These are phyloP conservation scores for Globia sparganii DNA, from an alignment of 2,888 invertebrate species.

Conservation along the genomic window DNA sequence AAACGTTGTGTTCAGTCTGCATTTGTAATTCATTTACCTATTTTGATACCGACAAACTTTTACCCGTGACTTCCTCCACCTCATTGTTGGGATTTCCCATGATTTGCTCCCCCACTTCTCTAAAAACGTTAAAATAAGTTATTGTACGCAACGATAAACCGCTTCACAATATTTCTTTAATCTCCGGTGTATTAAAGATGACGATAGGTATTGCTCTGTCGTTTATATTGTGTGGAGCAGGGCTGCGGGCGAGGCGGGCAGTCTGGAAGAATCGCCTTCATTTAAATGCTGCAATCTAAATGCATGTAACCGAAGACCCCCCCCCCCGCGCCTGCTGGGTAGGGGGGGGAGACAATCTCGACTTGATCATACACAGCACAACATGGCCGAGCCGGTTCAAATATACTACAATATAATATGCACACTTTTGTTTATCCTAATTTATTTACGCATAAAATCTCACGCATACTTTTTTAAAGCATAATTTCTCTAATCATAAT, in stretches of 20 bases:
- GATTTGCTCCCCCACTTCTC: neutral
- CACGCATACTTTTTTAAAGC: too few species aligned
- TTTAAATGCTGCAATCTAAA: too few species aligned
- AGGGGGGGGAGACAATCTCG: constrained; percentile 1
- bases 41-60: neutral
- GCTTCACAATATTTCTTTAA: neutral
- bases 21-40: too few species aligned
- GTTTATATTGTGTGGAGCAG: neutral
- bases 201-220: neutral
- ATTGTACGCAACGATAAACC: too few species aligned
- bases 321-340: neutral
- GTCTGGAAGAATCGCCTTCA: constrained; percentile 44
- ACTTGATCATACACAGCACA: constrained; percentile 5
- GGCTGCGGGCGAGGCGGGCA: neutral
- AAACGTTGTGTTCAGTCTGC: neutral
- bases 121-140: too few species aligned
- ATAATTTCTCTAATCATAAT: too few species aligned
- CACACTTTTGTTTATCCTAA: too few species aligned
- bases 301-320: constrained; percentile 27
- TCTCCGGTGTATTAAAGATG: constrained; percentile 2
- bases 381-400: too few species aligned
- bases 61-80: neutral
- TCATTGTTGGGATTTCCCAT: too few species aligned
- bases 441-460: too few species aligned
- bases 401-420: too few species aligned